Conservation (phyloP, 2,888 invertebrate genomes). For the Leptarthrus brevirostris region DNA sequence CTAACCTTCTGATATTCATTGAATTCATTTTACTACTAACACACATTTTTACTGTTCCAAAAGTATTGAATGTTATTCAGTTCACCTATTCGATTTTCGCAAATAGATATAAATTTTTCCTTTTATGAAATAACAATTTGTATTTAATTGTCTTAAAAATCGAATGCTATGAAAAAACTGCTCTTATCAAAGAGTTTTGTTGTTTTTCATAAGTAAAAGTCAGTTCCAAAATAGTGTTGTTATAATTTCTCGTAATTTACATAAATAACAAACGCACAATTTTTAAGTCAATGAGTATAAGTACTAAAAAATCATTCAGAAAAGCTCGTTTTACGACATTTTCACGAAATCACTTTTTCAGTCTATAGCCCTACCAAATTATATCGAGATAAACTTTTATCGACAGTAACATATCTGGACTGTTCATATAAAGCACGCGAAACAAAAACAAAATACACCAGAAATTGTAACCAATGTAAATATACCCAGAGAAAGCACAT, state of each 20-base stretch:
- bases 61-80: too few species aligned
- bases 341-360: neutral
- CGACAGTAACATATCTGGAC: neutral
- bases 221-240: neutral
- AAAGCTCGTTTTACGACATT: neutral
- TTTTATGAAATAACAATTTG: too few species aligned
- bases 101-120: too few species aligned
- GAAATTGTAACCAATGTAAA: neutral
- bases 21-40: too few species aligned
- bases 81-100: too few species aligned
- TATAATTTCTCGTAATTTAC: neutral
- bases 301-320: neutral
- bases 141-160: too few species aligned
- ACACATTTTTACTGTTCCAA: too few species aligned
- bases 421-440: neutral
- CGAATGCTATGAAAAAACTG: too few species aligned
- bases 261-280: neutral
- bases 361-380: neutral
- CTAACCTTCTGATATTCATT: too few species aligned
- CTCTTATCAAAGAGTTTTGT: too few species aligned
- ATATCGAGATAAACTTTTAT: neutral
- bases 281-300: neutral
- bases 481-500: constrained; percentile 5
- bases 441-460: neutral
- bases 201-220: neutral